A percentile compares a stretch with the other conserved stretches of the same genome.
Evolutionary conservation across 35 echinoderm and acorn worm species (phyloP).

Genomic region (Holothuria glaberrima): DNA sequence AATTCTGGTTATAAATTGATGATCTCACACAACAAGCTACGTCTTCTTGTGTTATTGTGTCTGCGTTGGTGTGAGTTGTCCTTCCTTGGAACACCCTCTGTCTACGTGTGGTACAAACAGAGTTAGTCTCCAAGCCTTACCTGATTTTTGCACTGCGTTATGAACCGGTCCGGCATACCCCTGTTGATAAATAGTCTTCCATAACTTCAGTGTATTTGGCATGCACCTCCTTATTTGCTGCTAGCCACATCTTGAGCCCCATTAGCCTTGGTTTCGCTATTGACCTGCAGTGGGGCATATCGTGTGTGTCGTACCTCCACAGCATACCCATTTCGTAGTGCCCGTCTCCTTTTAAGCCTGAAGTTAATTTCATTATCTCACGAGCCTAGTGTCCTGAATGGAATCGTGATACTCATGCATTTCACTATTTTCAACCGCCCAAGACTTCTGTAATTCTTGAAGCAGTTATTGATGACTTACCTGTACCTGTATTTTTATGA

Average conservation of each 20-base stretch:
- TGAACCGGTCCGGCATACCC: too few species aligned
- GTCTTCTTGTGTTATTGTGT: too few species aligned
- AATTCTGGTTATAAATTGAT: too few species aligned
- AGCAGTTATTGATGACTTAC: constrained; percentile 44
- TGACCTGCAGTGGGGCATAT: background rate
- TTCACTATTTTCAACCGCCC: constrained; percentile 62
- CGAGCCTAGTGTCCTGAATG: constrained; percentile 57
- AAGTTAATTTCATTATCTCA: constrained; percentile 42
- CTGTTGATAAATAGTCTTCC: too few species aligned
- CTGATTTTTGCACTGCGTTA: too few species aligned
- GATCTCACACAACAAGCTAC: too few species aligned
- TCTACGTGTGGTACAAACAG: too few species aligned
- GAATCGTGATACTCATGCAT: constrained; percentile 46
- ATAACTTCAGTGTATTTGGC: constrained; percentile 66
- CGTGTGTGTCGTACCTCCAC: constrained; percentile 30
- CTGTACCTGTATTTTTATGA: too few species aligned
- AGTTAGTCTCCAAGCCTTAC: too few species aligned
- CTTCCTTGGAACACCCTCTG: too few species aligned
- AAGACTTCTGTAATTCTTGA: constrained; percentile 43
- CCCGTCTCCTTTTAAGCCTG: constrained; percentile 14
- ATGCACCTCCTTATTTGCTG: constrained; percentile 27
- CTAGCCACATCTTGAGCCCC: constrained; percentile 4
- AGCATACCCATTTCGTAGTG: constrained; percentile 60
- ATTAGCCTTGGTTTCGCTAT: constrained; percentile 22
- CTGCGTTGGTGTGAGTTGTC: too few species aligned